These are phyloP conservation scores for Athalia rosae DNA, from an alignment of 2,888 invertebrate genomes.

Conservation along the genomic window DNA sequence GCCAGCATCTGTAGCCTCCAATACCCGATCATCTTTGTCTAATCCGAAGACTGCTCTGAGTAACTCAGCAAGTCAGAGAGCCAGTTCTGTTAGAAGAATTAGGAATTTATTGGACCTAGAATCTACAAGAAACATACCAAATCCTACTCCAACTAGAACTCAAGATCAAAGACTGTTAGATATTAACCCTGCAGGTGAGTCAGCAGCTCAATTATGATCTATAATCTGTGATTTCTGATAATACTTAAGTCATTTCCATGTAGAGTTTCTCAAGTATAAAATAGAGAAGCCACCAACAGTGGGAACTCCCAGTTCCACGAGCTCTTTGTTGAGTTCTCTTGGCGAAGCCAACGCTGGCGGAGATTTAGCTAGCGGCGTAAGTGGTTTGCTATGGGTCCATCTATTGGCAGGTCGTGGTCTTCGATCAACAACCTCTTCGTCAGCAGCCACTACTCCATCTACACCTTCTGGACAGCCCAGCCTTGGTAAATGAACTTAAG, in stretches of 20 bases:
- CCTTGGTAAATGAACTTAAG: conserved; percentile 63
- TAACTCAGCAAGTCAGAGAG: conserved; percentile 67
- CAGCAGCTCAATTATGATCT: background rate
- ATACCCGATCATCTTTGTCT: conserved; percentile 65
- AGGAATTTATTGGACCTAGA: conserved; percentile 73
- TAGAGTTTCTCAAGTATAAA: conserved; percentile 94
- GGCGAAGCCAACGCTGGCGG: conserved; percentile 65
- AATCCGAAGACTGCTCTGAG: conserved; percentile 63
- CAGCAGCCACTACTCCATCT: conserved; percentile 84
- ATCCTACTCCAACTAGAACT: conserved; percentile 84
- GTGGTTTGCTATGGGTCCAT: conserved; percentile 94
- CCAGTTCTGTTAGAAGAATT: conserved; percentile 85
- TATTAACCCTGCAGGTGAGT: conserved; percentile 89
- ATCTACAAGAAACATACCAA: conserved; percentile 78
- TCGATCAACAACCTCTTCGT: conserved; percentile 81
- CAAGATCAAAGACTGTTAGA: conserved; percentile 84
- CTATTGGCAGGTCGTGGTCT: conserved; percentile 91
- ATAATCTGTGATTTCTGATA: background rate
- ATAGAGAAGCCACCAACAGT: conserved; percentile 83
- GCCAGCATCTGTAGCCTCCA: conserved; percentile 69
- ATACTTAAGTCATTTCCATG: conserved; percentile 56
- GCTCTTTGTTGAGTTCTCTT: conserved; percentile 70
- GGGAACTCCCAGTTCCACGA: conserved; percentile 77
- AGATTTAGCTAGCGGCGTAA: conserved; percentile 79
- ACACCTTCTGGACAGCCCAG: conserved; percentile 75